A percentile compares a stretch with the other conserved stretches of the same genome.
These are phyloP conservation scores for Adrianichthys oophorus DNA, from an alignment of 2,797 vertebrate genomes.

Conservation along the genomic window DNA sequence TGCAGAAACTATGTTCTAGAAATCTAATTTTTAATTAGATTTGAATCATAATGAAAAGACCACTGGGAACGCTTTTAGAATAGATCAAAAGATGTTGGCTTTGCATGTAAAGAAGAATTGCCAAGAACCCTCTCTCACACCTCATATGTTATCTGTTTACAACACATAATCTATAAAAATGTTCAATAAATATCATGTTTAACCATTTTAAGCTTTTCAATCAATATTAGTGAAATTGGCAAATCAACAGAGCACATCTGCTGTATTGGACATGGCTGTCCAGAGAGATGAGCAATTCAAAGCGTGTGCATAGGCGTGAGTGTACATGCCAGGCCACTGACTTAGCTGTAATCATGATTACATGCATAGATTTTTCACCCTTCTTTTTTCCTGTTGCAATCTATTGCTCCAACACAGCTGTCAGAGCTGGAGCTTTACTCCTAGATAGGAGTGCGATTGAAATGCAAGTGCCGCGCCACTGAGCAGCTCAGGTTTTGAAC, in stretches of 20 bases:
- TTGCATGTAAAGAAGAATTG: too few relatives aligned
- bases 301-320: constrained; percentile 33
- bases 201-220: not conserved
- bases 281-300: constrained; percentile 51
- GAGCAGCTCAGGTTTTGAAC: constrained; percentile 22
- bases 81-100: too few relatives aligned
- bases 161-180: too few relatives aligned
- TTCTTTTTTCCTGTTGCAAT: constrained; percentile 60
- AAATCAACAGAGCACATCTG: constrained; percentile 9
- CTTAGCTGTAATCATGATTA: constrained; percentile 68
- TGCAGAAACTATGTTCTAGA: too few relatives aligned
- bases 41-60: too few relatives aligned
- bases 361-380: constrained; percentile 46
- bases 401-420: constrained; percentile 63
- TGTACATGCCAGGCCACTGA: constrained; percentile 43
- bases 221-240: constrained; percentile 11
- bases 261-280: constrained; percentile 37
- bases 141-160: not conserved
- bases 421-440: constrained; percentile 40
- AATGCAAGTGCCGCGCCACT: constrained; percentile 33
- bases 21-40: too few relatives aligned
- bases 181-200: not conserved
- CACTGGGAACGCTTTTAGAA: too few relatives aligned
- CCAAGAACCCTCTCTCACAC: too few relatives aligned
- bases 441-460: constrained; percentile 59